Conservation (phyloP, 2,797 vertebrate genomes). For the Enteromius anoplus region DNA sequence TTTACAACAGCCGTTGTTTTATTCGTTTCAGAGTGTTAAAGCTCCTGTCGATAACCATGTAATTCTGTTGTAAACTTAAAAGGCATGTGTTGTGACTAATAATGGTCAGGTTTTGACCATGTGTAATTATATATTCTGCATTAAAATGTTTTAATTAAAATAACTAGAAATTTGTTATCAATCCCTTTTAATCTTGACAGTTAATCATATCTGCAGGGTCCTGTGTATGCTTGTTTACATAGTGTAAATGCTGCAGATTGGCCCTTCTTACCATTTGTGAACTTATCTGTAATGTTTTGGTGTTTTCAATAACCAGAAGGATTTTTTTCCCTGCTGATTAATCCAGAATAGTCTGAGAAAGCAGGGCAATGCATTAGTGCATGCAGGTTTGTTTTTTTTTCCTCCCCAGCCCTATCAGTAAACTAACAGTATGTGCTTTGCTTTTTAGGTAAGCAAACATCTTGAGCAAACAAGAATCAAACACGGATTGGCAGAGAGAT, state of each 20-base stretch:
- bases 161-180: not conserved
- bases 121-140: not conserved
- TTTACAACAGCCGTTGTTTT: constrained; percentile 8
- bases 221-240: constrained; percentile 1
- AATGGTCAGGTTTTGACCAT: not conserved
- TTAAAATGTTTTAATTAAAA: not conserved
- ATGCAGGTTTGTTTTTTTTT: not conserved
- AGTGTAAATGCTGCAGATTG: not conserved
- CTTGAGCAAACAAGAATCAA: constrained; percentile 19
- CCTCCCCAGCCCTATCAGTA: not conserved
- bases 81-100: too few species aligned
- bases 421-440: not conserved
- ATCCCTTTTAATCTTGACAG: not conserved
- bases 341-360: constrained; percentile 13
- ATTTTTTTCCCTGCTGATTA: not conserved
- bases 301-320: constrained; percentile 4
- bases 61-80: not conserved
- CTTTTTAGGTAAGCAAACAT: constrained; percentile 4
- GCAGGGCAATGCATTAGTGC: constrained; percentile 10
- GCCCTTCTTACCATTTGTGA: constrained; percentile 2
- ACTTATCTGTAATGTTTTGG: not conserved
- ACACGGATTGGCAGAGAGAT: constrained; percentile 1
- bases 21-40: not conserved
- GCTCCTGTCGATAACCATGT: constrained; percentile 18
- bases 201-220: constrained; percentile 6